Evolutionary conservation across 2,888 invertebrate species (phyloP), one percentile per base, ranked within the genome.

Genomic region (Tetramorium bicarinatum): DNA sequence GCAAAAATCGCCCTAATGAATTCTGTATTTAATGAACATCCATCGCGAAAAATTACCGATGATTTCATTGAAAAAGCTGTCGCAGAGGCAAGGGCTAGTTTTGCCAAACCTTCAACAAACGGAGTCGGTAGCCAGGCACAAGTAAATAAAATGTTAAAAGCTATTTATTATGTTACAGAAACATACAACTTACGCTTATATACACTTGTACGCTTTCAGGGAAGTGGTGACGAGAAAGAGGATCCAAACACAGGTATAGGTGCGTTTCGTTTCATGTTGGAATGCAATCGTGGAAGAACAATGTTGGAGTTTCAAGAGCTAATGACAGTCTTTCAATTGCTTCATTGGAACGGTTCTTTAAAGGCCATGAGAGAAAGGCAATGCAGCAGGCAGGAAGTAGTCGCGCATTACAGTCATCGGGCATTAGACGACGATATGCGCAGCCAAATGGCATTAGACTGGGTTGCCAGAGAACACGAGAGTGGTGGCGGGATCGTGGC

Each of bases 1-100:
- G 99, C 99, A 1, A 99, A 99, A 95, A 99, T 99, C 90, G 99
- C 99, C 1, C 96, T 99, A 25, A 99, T 99, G 99, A 99, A 99
- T 95, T 99, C 98, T 13, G 98, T 99, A 72, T 99, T 99, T 95
- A 99, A 99, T 94, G 99, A 99, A 93, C 99, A 99, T 95, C 99
- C 99, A 61, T 98, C 98, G 1, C 96, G 99, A 83, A 96, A 97
- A 91, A 99, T 99, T 92, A 98, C 98, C 7, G 98, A 99, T 93
- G 98, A 98, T 93, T 99, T 99, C 94, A 98, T 99, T 80, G 98
- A 98, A 94, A 98, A 98, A 95, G 99, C 99, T 52, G 98, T 99
- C 52, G 96, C 97, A 25, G 99, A 99, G 95, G 99, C 99, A n/a
- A 96, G 98, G 69, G 97, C 97, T 49, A 98, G 98, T 62, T 95